phyloP scores from a whole-genome alignment of 2,888 invertebrate genomes.

The Busseola fusca region DNA sequence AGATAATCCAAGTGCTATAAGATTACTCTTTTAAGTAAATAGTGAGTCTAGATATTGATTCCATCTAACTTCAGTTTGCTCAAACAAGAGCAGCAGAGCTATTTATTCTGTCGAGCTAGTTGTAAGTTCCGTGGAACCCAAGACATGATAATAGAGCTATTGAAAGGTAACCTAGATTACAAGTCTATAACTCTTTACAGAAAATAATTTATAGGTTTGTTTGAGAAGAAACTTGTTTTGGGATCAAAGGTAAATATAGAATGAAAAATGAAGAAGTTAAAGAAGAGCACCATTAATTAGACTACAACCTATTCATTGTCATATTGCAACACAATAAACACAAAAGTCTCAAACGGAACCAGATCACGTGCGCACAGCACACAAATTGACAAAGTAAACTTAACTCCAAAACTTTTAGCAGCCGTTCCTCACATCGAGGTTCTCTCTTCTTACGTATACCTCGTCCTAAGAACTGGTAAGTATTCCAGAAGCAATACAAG shows the following conservation, averaged over 20 bases:
- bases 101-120: slow-evolving; percentile 29
- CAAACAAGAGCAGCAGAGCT: slow-evolving; percentile 20
- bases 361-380: slow-evolving; percentile 24
- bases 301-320: background rate
- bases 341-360: slow-evolving; percentile 13
- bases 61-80: slow-evolving; percentile 31
- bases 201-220: slow-evolving; percentile 9
- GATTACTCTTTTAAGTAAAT: slow-evolving; percentile 32
- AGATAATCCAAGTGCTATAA: slow-evolving; percentile 30
- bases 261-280: background rate
- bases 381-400: slow-evolving; percentile 44
- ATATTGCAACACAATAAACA: background rate
- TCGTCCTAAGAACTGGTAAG: background rate
- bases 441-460: background rate
- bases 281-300: background rate
- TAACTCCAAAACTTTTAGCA: slow-evolving; percentile 20
- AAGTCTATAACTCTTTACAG: background rate
- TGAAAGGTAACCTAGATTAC: slow-evolving; percentile 9
- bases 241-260: background rate
- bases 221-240: slow-evolving; percentile 18
- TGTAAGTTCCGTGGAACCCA: slow-evolving; percentile 6
- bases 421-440: background rate
- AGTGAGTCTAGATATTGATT: slow-evolving; percentile 35
- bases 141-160: slow-evolving; percentile 10
- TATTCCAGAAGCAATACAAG: slow-evolving; percentile 1